phyloP scores from a whole-genome alignment of 2,113 vertebrate species.

The Nanger granti region DNA sequence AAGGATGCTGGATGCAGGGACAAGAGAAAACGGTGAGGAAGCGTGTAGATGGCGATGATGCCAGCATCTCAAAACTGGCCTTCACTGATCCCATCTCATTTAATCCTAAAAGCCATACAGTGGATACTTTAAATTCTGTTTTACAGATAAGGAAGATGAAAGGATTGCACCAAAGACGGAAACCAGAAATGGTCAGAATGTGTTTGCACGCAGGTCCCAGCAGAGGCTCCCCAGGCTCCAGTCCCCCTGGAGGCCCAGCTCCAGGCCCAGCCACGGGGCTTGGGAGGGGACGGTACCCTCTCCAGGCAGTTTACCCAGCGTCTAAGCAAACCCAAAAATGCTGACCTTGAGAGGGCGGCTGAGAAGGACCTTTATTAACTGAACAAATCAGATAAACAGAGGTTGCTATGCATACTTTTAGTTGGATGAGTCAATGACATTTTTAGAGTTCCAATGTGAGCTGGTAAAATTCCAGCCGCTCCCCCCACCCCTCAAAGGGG shows the following conservation, averaged over 20 bases:
- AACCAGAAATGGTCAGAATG: neutral
- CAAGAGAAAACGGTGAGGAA: neutral
- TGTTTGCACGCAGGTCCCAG: neutral
- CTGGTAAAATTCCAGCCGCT: neutral
- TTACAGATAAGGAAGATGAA: neutral
- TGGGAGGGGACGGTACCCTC: neutral
- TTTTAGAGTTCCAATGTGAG: neutral
- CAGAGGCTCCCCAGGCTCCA: neutral
- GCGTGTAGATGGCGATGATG: fast-evolving
- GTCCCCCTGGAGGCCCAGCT: neutral
- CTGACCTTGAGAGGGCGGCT: neutral
- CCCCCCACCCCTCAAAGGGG: neutral
- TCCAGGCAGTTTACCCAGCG: neutral
- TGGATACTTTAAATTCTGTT: neutral
- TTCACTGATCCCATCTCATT: neutral
- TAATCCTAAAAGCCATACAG: neutral
- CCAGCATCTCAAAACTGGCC: neutral
- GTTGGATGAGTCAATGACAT: neutral
- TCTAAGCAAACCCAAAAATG: neutral
- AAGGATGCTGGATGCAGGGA: neutral
- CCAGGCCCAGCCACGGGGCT: neutral
- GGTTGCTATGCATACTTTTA: neutral
- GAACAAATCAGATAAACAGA: neutral
- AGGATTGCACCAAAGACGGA: neutral
- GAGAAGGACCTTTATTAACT: neutral